Base-by-base conservation (phyloP, 1,140 invertebrate species). In the Hydropsyche tenuis region DNA sequence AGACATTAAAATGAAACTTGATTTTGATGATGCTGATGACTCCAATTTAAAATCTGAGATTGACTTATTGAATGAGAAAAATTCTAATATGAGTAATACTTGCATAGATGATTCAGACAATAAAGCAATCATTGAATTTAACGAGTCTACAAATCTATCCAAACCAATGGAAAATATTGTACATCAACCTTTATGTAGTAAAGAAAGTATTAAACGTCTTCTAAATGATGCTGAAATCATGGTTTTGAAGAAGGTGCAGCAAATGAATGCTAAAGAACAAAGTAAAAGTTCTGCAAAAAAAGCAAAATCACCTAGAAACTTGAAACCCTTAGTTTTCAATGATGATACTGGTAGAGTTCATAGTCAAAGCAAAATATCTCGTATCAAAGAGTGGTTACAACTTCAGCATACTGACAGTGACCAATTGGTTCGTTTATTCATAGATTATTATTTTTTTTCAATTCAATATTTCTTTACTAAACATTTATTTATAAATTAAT, bases 141-240 rank as follows among this genome's bases (percentile, higher is more conserved):
- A 30, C 62, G 70, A 74, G 62, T 1, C 51, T 60, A 69, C 37
- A 42, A 6, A 1, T 45, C 18, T 43, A n/a, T 9, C n/a, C 1
- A 70, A 63, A 48, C 56, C 11, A 6, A 48, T 45, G 0, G 53
- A 64, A 63, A 18, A 22, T 14, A n/a, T 45, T 3, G 7, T 6
- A 43, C 66, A 72, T 68, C 74, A 64, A 69, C 80, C 79, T 42
- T 74, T 81, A 18, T 80, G 81, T 73, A 82, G 81, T 73, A 83
- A 87, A 80, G 78, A 85, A 81, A 86, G 86, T 79, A 90, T 92
- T 45, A 86, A 88, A 76, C 86, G 87, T 79, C 80, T 93, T 16
- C 90, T 93, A 37, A 88, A 88, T 70, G 87, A 91, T 78, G 91
- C 90, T 4, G 91, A 93, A 78, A 88, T 91, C 80, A 83, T 93